Evolutionary conservation across 2,113 vertebrate genomes (phyloP), one percentile per base, ranked within the genome.

Genomic region (Hemiprocne comata): DNA sequence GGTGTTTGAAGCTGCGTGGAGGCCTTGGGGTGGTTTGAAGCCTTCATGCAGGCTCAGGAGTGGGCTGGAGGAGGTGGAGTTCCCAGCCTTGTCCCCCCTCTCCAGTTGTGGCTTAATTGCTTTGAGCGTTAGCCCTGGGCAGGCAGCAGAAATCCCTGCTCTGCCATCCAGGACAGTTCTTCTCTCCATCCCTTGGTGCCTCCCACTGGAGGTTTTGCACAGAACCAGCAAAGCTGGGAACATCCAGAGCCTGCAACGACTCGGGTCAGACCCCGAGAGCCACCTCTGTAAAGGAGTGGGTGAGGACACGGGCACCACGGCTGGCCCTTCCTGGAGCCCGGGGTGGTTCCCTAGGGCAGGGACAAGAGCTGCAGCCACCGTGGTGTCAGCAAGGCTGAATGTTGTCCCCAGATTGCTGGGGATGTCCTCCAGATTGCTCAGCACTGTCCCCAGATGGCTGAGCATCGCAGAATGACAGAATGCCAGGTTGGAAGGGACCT

Each of bases 371-470:
- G 46, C 2, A 38, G 69, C 53, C 70, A 14, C 7, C n/a, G 6
- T 7, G 38, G 50, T 55, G 89, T 7, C 61, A 46, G n/a, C 31
- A 13, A 25, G 9, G n/a, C n/a, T n/a, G n/a, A n/a, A n/a, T n/a
- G n/a, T n/a, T n/a, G n/a, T n/a, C n/a, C n/a, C 44, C 34, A 8
- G 0, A 4, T 25, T 5, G n/a, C 42, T 20, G 61, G 24, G 24
- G 2, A 5, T 24, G 3, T 3, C 21, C 36, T 42, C n/a, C 40
- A 5, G 0, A 11, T 24, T 6, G 1, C 7, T 8, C 5, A 21
- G 9, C 1, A 1, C 5, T 6, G 7, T 50, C 48, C 48, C 46
- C 46, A 48, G 46, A 19, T 48, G 46, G 46, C 17, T 48, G 46
- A 17, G 9, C 29, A 15, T 60, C n/a, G n/a, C n/a, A n/a, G n/a